These are phyloP conservation scores for Actinemys pallida DNA, from an alignment of 2,113 vertebrate species.

Conservation along the genomic window DNA sequence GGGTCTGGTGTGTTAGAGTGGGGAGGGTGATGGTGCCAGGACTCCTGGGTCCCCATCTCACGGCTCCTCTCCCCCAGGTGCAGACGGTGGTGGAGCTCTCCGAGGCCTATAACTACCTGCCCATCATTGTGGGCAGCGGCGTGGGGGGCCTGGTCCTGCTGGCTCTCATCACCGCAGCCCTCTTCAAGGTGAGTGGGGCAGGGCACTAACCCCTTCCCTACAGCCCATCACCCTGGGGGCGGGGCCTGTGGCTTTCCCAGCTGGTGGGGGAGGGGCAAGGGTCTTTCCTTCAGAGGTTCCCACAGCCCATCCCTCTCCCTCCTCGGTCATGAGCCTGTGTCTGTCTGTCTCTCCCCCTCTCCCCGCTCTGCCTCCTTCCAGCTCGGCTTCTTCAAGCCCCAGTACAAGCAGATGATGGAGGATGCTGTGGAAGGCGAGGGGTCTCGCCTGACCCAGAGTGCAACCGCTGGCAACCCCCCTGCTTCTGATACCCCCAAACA, in stretches of 20 bases:
- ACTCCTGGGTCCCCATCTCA: not conserved
- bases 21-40: not conserved
- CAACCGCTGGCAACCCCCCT: no score
- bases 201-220: no score
- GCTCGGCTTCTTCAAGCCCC: conserved; percentile 17
- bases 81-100: conserved; percentile 58
- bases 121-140: conserved; percentile 63
- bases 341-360: not conserved
- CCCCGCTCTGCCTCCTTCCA: not conserved
- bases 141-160: conserved; percentile 63
- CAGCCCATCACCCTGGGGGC: no score
- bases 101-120: conserved; percentile 23
- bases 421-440: not conserved
- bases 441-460: no score
- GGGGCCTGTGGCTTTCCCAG: not conserved
- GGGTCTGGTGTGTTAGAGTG: no score
- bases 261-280: not conserved
- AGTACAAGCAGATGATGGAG: conserved; percentile 1
- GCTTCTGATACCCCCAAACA: no score
- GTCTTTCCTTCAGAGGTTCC: no score
- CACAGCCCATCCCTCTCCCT: not conserved
- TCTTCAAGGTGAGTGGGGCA: conserved; percentile 65
- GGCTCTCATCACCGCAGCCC: conserved; percentile 32
- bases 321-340: not conserved
- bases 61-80: not conserved